These are phyloP conservation scores for Drosophila watanabei DNA, from an alignment of 1,140 invertebrate species.

Conservation along the genomic window DNA sequence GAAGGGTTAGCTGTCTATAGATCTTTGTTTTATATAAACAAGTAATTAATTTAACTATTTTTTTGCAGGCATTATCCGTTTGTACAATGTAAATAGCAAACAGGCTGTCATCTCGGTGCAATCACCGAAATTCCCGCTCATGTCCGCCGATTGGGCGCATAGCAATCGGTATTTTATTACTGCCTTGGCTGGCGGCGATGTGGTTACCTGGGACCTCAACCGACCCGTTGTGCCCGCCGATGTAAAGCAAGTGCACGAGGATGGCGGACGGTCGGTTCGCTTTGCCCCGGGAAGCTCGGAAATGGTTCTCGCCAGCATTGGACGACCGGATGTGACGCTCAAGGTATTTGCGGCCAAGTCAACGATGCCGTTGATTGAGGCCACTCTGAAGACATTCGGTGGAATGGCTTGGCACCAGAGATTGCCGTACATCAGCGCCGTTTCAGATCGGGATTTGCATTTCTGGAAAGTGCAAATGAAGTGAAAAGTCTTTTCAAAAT, in stretches of 20 bases:
- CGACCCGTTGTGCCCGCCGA: conserved; percentile 87
- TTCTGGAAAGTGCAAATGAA: conserved; percentile 89
- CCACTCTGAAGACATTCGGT: conserved; percentile 86
- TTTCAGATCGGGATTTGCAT: conserved; percentile 88
- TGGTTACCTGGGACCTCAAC: conserved; percentile 89
- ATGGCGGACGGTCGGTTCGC: conserved; percentile 87
- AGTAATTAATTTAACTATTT: not conserved
- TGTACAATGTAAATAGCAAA: conserved; percentile 90
- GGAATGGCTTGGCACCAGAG: conserved; percentile 89
- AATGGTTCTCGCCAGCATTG: conserved; percentile 87
- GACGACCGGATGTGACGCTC: conserved; percentile 87
- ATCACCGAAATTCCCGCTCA: conserved; percentile 88
- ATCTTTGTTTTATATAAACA: rapidly evolving
- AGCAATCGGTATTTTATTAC: conserved; percentile 88
- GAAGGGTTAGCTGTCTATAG: conserved; percentile 85
- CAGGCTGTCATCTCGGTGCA: conserved; percentile 91
- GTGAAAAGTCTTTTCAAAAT: conserved; percentile 6
- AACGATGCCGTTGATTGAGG: conserved; percentile 87
- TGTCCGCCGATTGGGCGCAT: conserved; percentile 90
- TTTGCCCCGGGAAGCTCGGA: conserved; percentile 87
- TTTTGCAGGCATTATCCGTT: conserved; percentile 87
- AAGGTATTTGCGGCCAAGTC: conserved; percentile 88
- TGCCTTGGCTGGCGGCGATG: conserved; percentile 88
- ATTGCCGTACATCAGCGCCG: conserved; percentile 88
- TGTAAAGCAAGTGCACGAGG: conserved; percentile 87